These are phyloP conservation scores for Dolichoris vasculosae DNA, from an alignment of 1,140 invertebrate genomes.

Conservation along the genomic window DNA sequence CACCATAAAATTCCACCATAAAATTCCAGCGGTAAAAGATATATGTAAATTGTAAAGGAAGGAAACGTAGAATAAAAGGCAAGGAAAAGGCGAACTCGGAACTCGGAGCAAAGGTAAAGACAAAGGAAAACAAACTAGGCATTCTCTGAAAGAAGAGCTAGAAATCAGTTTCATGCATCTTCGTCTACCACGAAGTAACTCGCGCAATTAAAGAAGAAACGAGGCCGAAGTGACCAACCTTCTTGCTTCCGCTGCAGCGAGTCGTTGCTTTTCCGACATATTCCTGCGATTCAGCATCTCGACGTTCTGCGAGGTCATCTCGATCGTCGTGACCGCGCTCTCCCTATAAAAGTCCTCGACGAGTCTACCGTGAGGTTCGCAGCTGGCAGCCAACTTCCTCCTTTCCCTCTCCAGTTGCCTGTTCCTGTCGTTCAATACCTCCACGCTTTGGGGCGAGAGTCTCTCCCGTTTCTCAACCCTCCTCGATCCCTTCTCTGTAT, in stretches of 20 bases:
- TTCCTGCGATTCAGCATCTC: constrained; percentile 70
- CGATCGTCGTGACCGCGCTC: constrained; percentile 69
- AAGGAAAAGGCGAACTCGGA: no score
- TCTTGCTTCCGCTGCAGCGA: constrained; percentile 23
- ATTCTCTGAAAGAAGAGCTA: no score
- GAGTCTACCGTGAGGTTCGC: constrained; percentile 59
- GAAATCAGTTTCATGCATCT: no score
- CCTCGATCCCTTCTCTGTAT: constrained; percentile 62
- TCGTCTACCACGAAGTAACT: no score
- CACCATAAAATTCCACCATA: no score
- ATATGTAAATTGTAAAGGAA: no score
- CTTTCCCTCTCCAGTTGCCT: constrained; percentile 67
- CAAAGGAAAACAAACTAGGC: no score
- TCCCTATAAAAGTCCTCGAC: constrained; percentile 67
- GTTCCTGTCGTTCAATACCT: constrained; percentile 70
- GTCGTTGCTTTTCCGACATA: constrained; percentile 59
- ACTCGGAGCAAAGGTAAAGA: no score
- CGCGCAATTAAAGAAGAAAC: no score
- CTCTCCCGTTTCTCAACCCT: constrained; percentile 61
- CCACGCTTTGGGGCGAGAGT: constrained; percentile 69
- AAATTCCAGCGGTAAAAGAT: no score
- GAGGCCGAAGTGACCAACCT: neutral
- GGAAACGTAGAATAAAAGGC: no score
- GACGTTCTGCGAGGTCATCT: constrained; percentile 73
- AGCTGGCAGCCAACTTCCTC: constrained; percentile 66